Evolutionary conservation across 1,140 invertebrate genomes (phyloP).

Genomic region (Linepithema humile): DNA sequence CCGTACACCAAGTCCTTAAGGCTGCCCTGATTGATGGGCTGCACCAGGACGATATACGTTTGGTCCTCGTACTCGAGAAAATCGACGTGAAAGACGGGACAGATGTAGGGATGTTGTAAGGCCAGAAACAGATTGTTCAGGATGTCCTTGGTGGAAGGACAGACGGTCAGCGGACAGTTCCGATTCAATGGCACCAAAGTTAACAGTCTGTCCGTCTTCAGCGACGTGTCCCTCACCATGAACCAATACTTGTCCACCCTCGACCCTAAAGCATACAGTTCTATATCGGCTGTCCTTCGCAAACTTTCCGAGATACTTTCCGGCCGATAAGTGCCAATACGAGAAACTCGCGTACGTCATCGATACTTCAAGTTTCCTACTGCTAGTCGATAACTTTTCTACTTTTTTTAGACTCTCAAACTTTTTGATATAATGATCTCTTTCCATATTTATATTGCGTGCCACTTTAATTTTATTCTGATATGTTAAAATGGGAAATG

Average conservation of each 20-base stretch:
- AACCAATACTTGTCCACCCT: conserved; percentile 95
- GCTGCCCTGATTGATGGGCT: conserved; percentile 94
- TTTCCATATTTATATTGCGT: background rate
- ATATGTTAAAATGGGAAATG: background rate
- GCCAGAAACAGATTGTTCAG: conserved; percentile 93
- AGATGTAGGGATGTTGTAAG: conserved; percentile 96
- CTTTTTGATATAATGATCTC: background rate
- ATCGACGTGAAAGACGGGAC: conserved; percentile 94
- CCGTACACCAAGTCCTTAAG: conserved; percentile 95
- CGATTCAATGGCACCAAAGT: conserved; percentile 89
- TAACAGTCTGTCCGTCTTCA: conserved; percentile 93
- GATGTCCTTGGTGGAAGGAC: conserved; percentile 85
- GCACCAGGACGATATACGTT: conserved; percentile 89
- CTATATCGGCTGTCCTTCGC: background rate
- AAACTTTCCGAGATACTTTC: background rate
- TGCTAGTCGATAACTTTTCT: too few species aligned
- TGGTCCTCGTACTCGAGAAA: conserved; percentile 85
- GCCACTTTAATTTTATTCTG: background rate
- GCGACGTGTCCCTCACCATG: conserved; percentile 90
- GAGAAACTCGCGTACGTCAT: background rate
- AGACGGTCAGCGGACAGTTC: conserved; percentile 85
- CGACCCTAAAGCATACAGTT: conserved; percentile 85
- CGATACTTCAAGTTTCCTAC: background rate
- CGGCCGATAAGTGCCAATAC: background rate
- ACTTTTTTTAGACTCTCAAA: background rate